Evolutionary conservation across 2,113 vertebrate genomes (phyloP), one percentile per base, ranked within the genome.

Genomic region (Neolamprologus ventralis): DNA sequence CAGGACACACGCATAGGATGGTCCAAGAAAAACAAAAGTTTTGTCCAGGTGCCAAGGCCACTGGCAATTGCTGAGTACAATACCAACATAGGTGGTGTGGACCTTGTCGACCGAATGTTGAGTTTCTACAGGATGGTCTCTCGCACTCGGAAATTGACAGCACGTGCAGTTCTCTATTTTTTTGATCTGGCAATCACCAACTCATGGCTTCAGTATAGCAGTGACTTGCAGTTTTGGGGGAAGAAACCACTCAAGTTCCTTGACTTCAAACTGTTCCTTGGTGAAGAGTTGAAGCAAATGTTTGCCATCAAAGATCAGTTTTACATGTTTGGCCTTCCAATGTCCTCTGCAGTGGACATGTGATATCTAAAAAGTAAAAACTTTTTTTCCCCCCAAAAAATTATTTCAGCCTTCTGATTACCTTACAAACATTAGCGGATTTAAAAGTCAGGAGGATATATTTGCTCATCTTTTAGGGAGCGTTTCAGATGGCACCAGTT

Each of bases 321-420:
- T 63, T n/a, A 35, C 58, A 63, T 63, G 17, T 63, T 63, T 63
- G 58, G 2, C 17, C 28, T 63, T 35, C 58, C 58, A 4, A 63
- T 63, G 17, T 19, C 31, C 55, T 28, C 55, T 58, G 2, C 55
- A 28, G 23, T 16, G 23, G 13, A 58, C 55, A 7, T 63, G 58
- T 63, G 58, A 63, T 19, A 63, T 63, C 4, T 35, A 35, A 63
- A 63, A 2, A 63, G 0, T 63, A 19, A 35, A 33, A 63, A 35
- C 31, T 4, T 63, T 63, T 33, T 16, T 5, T 0, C 0, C 2
- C 5, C 23, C 58, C 0, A 0, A 11, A 26, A 63, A 7, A 63
- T 19, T 7, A 1, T 63, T 63, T 2, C 58, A 63, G 58, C 11
- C 58, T 63, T 63, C 9, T 63, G 17, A 63, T 63, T 63, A 63